A percentile compares a stretch with the other conserved stretches of the same genome.
Conservation (phyloP, 1,140 invertebrate species). For the Drosophila lini region DNA sequence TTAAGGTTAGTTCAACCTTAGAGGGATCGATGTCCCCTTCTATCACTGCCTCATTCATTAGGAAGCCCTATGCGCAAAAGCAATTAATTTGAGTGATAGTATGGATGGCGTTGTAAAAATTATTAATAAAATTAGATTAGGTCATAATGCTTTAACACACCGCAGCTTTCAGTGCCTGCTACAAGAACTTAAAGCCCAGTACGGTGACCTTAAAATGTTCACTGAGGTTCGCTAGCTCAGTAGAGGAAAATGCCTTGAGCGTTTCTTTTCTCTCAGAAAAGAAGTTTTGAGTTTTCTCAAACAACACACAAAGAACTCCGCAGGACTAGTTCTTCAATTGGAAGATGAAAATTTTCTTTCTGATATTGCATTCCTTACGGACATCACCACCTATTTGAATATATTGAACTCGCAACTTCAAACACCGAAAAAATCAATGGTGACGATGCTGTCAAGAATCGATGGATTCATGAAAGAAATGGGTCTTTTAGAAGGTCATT, state of each 20-base stretch:
- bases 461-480: background rate
- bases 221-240: too few relatives aligned
- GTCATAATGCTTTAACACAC: too few relatives aligned
- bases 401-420: constrained; percentile 1
- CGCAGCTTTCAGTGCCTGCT: too few relatives aligned
- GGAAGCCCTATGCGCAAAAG: too few relatives aligned
- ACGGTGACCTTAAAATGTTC: too few relatives aligned
- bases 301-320: background rate
- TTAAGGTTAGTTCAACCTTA: too few relatives aligned
- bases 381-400: background rate
- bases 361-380: background rate
- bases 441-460: background rate
- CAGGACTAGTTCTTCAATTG: background rate
- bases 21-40: too few relatives aligned
- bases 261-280: constrained; percentile 6
- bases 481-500: background rate
- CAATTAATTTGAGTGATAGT: too few relatives aligned
- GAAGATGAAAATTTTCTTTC: background rate
- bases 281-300: background rate
- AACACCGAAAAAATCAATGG: background rate
- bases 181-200: too few relatives aligned
- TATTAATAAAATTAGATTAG: too few relatives aligned
- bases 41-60: too few relatives aligned
- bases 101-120: too few relatives aligned
- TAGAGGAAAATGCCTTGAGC: background rate